Evolutionary conservation across 2,888 invertebrate species (phyloP).

Genomic region (Ochropleura leucogaster): DNA sequence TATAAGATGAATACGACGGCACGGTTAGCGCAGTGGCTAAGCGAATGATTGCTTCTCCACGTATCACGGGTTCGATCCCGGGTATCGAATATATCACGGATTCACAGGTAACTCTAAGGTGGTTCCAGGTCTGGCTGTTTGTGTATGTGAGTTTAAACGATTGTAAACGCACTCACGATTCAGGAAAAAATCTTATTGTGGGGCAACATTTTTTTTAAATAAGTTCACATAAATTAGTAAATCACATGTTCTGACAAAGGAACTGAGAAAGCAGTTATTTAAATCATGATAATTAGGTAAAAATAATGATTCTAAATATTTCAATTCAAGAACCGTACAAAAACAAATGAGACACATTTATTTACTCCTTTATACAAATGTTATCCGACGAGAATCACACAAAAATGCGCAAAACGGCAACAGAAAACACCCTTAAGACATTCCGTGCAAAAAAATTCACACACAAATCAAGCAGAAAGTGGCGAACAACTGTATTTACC

Average conservation of each 20-base stretch:
- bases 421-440: constrained; percentile 59
- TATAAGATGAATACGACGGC: no score
- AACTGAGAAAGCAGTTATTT: background rate
- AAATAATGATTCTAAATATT: background rate
- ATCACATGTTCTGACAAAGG: background rate
- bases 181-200: no score
- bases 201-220: background rate
- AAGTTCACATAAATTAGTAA: background rate
- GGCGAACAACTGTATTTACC: constrained; percentile 73
- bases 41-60: no score
- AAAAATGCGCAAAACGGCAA: constrained; percentile 47
- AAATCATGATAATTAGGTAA: background rate
- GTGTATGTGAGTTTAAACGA: background rate
- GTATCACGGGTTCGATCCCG: background rate
- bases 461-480: constrained; percentile 58
- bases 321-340: background rate
- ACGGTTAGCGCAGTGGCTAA: no score
- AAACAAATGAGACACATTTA: constrained; percentile 20
- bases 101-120: no score
- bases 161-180: background rate
- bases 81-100: no score
- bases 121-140: background rate
- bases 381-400: constrained; percentile 34
- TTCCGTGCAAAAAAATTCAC: constrained; percentile 55
- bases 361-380: constrained; percentile 15